Base-by-base conservation (phyloP, 2,888 invertebrate species). In the Ferrisia virgata region DNA sequence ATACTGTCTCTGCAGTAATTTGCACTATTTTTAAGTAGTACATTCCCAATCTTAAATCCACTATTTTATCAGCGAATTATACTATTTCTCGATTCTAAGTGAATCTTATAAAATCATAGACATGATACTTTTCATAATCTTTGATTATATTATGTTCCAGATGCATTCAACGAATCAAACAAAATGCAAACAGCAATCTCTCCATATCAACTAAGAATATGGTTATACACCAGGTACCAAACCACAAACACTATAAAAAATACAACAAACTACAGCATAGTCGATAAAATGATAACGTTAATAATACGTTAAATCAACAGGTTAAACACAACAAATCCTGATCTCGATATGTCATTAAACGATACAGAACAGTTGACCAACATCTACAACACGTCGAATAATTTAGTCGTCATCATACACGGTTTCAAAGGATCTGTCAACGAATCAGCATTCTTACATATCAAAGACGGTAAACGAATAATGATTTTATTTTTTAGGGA, bases 391-490 rank as follows among this genome's bases (percentile, higher is more conserved):
- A 8, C 18, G 0, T 43, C 25, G 6, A 18, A 83, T 47, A n/a
- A 76, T 15, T n/a, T 76, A 11, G 43, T 25, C 31, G 25, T 83
- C 43, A 76, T 83, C 43, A 76, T 83, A 22, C 83, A 83, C 28
- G 83, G 83, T 22, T 83, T 83, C 31, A 69, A 83, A 25, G 76
- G 76, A 40, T 31, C 72, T 0, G 40, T 33, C 11, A 72, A 83
- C 76, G 83, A 83, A 40, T 22, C 83, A 1, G 3, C 72, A 11
- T 83, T 83, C 11, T 47, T 72, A 28, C 40, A 28, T 25, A 69
- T 83, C 11, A 83, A 83, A 83, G 43, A 83, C n/a, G 83, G 83
- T 83, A 83, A 40, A n/a, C 15, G n/a, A 53, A 18, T 4, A 22
- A 53, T 72, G 31, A 9, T 72, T 31, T 72, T 8, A 72, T 72